These are phyloP conservation scores for Oscheius myriophilus DNA, from an alignment of 2,888 invertebrate genomes.

Conservation along the genomic window DNA sequence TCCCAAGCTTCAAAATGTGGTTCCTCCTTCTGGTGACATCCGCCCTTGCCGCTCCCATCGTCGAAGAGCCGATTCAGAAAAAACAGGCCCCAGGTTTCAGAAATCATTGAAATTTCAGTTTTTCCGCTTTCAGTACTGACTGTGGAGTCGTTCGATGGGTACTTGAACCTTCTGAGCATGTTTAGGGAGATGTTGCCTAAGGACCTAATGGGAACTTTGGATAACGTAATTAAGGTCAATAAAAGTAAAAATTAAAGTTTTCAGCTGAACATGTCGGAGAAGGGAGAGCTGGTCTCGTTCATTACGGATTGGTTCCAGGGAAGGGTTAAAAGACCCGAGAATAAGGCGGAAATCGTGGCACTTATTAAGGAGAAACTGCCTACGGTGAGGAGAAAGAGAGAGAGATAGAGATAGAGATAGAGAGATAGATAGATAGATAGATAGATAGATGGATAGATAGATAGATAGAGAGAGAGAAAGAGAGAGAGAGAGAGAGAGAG, in stretches of 20 bases:
- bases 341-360: slow-evolving; percentile 36
- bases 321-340: slow-evolving; percentile 38
- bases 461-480: neutral
- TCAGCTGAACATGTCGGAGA: slow-evolving; percentile 45
- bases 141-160: slow-evolving; percentile 47
- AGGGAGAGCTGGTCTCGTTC: slow-evolving; percentile 43
- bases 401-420: neutral
- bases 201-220: slow-evolving; percentile 28
- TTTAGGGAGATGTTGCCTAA: slow-evolving; percentile 37
- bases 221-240: slow-evolving; percentile 9
- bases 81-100: neutral
- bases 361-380: slow-evolving; percentile 43
- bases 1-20: neutral
- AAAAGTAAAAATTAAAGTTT: slow-evolving; percentile 4
- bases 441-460: neutral
- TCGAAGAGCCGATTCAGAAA: slow-evolving; percentile 11
- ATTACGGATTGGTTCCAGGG: slow-evolving; percentile 50
- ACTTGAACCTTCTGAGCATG: slow-evolving; percentile 42
- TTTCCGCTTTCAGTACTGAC: slow-evolving; percentile 40
- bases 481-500: neutral
- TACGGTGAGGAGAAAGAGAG: slow-evolving; percentile 24
- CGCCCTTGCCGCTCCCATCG: slow-evolving; percentile 5
- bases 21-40: neutral
- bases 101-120: no score
- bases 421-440: neutral